Evolutionary conservation across 2,797 vertebrate genomes (phyloP).

Genomic region (Australoheros facetus): DNA sequence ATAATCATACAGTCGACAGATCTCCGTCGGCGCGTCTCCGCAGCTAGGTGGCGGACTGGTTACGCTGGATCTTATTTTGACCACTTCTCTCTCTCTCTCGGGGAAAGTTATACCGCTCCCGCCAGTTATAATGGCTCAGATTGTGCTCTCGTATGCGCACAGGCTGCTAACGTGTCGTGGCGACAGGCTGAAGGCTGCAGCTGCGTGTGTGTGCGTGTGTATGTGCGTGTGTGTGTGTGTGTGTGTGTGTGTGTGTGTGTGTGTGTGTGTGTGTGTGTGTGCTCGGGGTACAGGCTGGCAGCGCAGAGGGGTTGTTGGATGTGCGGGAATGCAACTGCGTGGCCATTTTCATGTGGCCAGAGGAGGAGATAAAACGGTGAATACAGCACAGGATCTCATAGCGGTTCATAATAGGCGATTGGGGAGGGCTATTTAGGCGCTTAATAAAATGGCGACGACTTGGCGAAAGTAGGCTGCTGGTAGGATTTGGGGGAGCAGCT

Average conservation of each 20-base stretch:
- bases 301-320: constrained; percentile 50
- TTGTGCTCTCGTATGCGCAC: constrained; percentile 43
- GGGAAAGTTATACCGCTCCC: constrained; percentile 74
- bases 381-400: constrained; percentile 57
- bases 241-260: background rate
- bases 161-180: constrained; percentile 54
- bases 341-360: constrained; percentile 74
- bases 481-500: constrained; percentile 36
- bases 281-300: constrained; percentile 34
- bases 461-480: constrained; percentile 58
- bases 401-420: constrained; percentile 60
- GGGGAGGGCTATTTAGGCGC: constrained; percentile 65
- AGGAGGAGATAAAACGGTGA: constrained; percentile 63
- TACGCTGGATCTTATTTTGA: constrained; percentile 39
- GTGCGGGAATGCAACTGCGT: constrained; percentile 77
- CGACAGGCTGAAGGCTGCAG: constrained; percentile 37
- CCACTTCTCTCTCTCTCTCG: constrained; percentile 34
- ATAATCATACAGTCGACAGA: constrained; percentile 72
- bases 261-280: background rate
- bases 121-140: constrained; percentile 58
- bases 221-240: background rate
- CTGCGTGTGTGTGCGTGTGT: background rate
- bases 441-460: constrained; percentile 80
- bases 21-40: constrained; percentile 66
- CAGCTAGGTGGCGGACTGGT: constrained; percentile 79